phyloP scores from a whole-genome alignment of 2,797 vertebrate genomes.

The Falco concolor region DNA sequence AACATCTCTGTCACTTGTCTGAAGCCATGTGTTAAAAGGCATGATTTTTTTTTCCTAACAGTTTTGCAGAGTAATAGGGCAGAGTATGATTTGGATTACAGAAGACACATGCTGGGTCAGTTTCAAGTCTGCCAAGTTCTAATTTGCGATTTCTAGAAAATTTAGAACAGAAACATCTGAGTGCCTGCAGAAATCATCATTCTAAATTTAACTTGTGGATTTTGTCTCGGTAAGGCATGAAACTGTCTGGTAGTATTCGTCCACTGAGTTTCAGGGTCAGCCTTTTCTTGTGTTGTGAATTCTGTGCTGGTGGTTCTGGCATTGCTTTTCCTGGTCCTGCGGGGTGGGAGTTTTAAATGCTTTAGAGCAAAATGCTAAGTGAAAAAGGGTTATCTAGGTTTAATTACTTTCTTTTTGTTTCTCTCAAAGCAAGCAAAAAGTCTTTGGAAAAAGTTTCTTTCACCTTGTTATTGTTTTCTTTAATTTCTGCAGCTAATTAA shows the following conservation, averaged over 20 bases:
- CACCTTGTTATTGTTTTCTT: not conserved
- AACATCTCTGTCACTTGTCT: conserved; percentile 15
- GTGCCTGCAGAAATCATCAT: conserved; percentile 6
- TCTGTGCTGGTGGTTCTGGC: not conserved
- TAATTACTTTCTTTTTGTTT: not conserved
- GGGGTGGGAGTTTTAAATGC: not conserved
- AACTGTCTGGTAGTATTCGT: not conserved
- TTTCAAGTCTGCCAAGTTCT: conserved; percentile 33
- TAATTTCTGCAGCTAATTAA: not conserved
- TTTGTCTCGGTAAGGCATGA: not conserved
- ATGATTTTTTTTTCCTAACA: not conserved
- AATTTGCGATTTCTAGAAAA: conserved; percentile 35
- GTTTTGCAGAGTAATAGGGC: conserved; percentile 11
- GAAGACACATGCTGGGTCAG: conserved; percentile 13
- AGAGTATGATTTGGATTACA: conserved; percentile 17
- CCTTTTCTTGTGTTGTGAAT: not conserved
- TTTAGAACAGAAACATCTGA: conserved; percentile 4
- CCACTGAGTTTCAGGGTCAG: not conserved
- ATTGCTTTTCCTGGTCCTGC: not conserved
- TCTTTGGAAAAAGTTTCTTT: not conserved
- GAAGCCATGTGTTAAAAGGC: conserved; percentile 30
- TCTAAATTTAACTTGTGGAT: conserved; percentile 29
- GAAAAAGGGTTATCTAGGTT: not conserved
- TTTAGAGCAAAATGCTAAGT: not conserved
- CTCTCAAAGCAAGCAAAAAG: not conserved